phyloP scores from a whole-genome alignment of 2,797 vertebrate species.

The Amphiprion clarkii region DNA sequence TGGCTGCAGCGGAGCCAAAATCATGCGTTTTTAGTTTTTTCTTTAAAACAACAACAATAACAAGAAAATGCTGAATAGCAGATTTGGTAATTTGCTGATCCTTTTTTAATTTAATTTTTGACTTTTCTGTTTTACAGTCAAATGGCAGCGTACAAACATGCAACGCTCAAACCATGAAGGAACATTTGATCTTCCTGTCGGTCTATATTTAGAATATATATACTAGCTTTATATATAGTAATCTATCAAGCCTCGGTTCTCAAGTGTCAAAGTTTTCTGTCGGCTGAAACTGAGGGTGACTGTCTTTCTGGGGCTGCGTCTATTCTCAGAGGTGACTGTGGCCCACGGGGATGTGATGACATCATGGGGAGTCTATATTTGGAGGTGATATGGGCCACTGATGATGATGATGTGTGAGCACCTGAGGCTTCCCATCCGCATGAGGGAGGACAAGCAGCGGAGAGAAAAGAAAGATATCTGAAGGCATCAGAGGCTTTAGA shows the following conservation, averaged over 20 bases:
- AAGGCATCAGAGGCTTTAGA: slow-evolving; percentile 40
- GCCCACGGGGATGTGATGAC: slow-evolving; percentile 67
- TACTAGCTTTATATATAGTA: neutral
- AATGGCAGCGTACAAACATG: no score
- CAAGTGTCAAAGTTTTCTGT: slow-evolving; percentile 15
- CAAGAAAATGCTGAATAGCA: no score
- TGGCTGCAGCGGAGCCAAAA: no score
- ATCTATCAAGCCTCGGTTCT: slow-evolving; percentile 6
- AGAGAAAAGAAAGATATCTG: slow-evolving; percentile 24
- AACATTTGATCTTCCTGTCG: no score
- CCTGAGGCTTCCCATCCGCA: slow-evolving; percentile 69
- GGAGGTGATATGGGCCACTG: slow-evolving; percentile 76
- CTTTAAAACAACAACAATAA: no score
- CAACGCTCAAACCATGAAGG: no score
- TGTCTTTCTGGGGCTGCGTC: slow-evolving; percentile 37
- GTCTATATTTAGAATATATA: neutral
- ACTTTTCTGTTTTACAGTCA: no score
- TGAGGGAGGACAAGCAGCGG: slow-evolving; percentile 37
- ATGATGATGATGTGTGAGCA: slow-evolving; percentile 71
- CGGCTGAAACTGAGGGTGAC: slow-evolving; percentile 24
- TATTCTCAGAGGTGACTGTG: slow-evolving; percentile 63
- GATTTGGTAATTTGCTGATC: no score
- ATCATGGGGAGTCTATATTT: slow-evolving; percentile 81
- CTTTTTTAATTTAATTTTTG: no score
- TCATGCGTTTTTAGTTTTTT: no score